Base-by-base conservation (phyloP, 2,113 vertebrate species). In the Bagarius yarrelli region DNA sequence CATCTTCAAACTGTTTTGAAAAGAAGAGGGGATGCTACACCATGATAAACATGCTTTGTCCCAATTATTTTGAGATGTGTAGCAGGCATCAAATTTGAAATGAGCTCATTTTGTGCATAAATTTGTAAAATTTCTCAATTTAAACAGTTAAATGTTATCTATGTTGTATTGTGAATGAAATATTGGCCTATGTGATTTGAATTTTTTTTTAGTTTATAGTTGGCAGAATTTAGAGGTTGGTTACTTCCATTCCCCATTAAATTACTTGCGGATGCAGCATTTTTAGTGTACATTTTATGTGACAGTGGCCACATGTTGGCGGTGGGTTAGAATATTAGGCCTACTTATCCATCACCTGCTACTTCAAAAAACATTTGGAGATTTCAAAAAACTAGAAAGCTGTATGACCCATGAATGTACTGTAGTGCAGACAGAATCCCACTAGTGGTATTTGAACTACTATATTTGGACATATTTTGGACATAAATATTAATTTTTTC, bases 151-250 rank as follows among this genome's bases (percentile, higher is more conserved):
- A n/a, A n/a, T n/a, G n/a, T n/a, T n/a, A n/a, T n/a, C n/a, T n/a
- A n/a, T n/a, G n/a, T n/a, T n/a, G n/a, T n/a, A n/a, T n/a, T n/a
- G n/a, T n/a, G n/a, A n/a, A n/a, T n/a, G n/a, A n/a, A n/a, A n/a
- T n/a, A n/a, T n/a, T n/a, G n/a, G n/a, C n/a, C n/a, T n/a, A n/a
- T n/a, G n/a, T n/a, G n/a, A n/a, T n/a, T n/a, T n/a, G n/a, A n/a
- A n/a, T n/a, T n/a, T n/a, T n/a, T n/a, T n/a, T n/a, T n/a, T n/a
- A n/a, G n/a, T n/a, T n/a, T n/a, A n/a, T n/a, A 34, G 60, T 55
- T 30, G 9, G 67, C 53, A 73, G 77, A 85, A 80, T 84, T 87
- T 83, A 85, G 84, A 77, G 82, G 84, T 84, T 83, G 60, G 86
- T 84, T 87, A 47, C 66, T 69, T 69, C 66, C 23, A 85, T 67